Evolutionary conservation across 2,888 invertebrate genomes (phyloP).

Genomic region (Neria commutata): DNA sequence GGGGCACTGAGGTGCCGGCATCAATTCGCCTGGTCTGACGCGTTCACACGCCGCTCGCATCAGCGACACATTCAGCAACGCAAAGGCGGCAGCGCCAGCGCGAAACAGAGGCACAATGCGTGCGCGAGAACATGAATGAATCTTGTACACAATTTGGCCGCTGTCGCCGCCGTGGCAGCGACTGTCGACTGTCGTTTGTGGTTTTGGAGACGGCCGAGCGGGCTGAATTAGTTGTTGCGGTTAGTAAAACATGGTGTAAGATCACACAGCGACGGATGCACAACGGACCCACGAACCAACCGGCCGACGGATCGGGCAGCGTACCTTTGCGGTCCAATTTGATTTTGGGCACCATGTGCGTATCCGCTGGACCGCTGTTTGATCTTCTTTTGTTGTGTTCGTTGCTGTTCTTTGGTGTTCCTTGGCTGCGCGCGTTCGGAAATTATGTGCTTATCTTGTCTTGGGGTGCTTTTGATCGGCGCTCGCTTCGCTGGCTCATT

Average conservation of each 20-base stretch:
- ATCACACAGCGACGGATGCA: conserved; percentile 18
- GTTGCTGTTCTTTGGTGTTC: background rate
- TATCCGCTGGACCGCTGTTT: conserved; percentile 21
- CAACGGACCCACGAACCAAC: background rate
- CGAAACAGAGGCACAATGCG: conserved; percentile 32
- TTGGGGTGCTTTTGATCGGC: conserved; percentile 51
- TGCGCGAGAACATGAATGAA: conserved; percentile 56
- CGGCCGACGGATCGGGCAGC: conserved; percentile 1
- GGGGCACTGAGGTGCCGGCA: conserved; percentile 17
- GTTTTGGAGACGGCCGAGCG: conserved; percentile 12
- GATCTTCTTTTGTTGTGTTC: conserved; percentile 20
- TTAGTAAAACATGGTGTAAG: conserved; percentile 58
- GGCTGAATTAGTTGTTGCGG: conserved; percentile 43
- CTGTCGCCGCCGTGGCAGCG: conserved; percentile 31
- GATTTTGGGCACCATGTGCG: conserved; percentile 19
- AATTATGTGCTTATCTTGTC: conserved; percentile 56
- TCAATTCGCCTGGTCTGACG: no score
- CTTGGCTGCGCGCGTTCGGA: conserved; percentile 34
- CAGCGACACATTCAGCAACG: conserved; percentile 11
- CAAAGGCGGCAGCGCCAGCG: conserved; percentile 9
- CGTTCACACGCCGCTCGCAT: conserved; percentile 39
- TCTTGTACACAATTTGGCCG: conserved; percentile 55
- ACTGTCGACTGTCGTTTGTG: background rate
- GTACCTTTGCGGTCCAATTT: conserved; percentile 55
- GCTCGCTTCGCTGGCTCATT: conserved; percentile 51